phyloP scores from a whole-genome alignment of 2,113 vertebrate genomes.

The Pangasianodon gigas region DNA sequence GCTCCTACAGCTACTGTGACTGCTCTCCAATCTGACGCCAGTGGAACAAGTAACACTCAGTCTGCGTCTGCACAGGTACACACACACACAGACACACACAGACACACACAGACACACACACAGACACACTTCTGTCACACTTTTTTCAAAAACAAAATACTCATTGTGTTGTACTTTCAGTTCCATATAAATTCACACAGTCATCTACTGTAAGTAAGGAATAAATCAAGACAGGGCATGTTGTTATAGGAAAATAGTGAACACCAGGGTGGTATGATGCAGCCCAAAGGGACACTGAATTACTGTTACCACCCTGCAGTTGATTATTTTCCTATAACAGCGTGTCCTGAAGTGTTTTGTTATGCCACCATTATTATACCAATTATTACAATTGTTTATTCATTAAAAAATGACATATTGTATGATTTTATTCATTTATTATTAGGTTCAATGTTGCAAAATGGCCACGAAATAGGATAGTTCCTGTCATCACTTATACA shows the following conservation, averaged over 20 bases:
- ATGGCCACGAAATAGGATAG: background rate
- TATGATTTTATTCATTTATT: background rate
- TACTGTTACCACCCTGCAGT: background rate
- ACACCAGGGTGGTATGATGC: background rate
- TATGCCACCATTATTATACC: background rate
- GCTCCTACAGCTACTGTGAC: slow-evolving; percentile 92
- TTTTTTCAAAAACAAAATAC: background rate
- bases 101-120: slow-evolving; percentile 45
- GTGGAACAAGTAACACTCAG: slow-evolving; percentile 71
- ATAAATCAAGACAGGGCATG: background rate
- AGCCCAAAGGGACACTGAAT: background rate
- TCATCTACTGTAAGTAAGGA: background rate
- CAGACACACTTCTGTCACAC: background rate
- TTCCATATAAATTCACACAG: background rate
- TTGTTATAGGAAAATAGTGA: background rate
- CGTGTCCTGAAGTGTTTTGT: background rate
- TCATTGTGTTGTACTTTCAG: background rate
- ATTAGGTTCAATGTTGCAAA: background rate
- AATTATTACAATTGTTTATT: background rate
- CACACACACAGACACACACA: slow-evolving; percentile 47
- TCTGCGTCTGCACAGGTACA: slow-evolving; percentile 81
- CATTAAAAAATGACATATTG: background rate
- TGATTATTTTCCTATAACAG: background rate
- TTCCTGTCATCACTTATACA: background rate
- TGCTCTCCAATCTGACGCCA: slow-evolving; percentile 86